Base-by-base conservation (phyloP, 1,140 invertebrate species). In the Branchinecta lindahli region DNA sequence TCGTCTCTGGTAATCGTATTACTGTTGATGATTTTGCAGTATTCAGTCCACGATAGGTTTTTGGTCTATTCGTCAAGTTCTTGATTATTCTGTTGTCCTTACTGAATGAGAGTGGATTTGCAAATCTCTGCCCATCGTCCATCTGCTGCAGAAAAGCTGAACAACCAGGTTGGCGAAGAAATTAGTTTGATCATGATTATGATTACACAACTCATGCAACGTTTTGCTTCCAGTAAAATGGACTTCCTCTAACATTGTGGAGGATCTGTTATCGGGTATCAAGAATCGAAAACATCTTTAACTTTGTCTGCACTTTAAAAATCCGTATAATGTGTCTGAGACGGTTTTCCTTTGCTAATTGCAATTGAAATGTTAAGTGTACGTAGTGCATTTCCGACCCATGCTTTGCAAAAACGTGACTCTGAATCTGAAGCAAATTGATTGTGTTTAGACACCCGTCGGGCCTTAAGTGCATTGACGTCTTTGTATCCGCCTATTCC, bases 51-150 rank as follows among this genome's bases (percentile, higher is more conserved):
- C 9, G 47, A 52, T 9, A 52, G 47, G n/a, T 52, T 52, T 52
- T 52, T n/a, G n/a, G n/a, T 52, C 9, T 52, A 52, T 52, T 52
- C 47, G 47, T 52, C 47, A 52, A 52, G 47, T n/a, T 9, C 47
- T 52, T 9, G 9, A 52, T 52, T n/a, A n/a, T 52, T n/a, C 9
- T 9, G 9, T 9, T n/a, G 47, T 52, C 47, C 47, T 52, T 52
- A n/a, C n/a, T 52, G 47, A 52, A 52, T n/a, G n/a, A 52, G 47
- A 52, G n/a, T 52, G n/a, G 47, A 9, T n/a, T 52, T 52, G n/a
- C 9, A 9, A 52, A 52, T 9, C n/a, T 52, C 47, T 52, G 47
- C 9, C 47, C 47, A 52, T n/a, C 47, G 9, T 52, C 47, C n/a
- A 52, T 52, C 47, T 9, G 47, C 47, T 9, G 47, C 47, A 52